phyloP scores from a whole-genome alignment of 2,888 invertebrate species.

The Rambutsinella grinnellia region DNA sequence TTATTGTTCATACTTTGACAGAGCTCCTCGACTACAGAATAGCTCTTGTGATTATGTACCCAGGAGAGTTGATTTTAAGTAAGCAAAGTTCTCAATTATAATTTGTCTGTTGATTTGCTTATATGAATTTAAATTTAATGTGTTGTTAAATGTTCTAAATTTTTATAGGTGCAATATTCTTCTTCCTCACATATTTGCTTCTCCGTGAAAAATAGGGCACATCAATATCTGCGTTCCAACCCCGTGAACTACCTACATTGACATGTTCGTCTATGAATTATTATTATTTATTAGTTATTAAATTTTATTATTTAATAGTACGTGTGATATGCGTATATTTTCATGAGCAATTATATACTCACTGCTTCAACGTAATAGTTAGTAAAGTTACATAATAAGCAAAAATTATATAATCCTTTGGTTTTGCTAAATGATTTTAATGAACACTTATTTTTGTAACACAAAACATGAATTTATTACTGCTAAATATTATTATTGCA shows the following conservation, averaged over 20 bases:
- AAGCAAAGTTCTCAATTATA: slow-evolving; percentile 69
- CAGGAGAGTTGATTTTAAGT: slow-evolving; percentile 89
- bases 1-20: slow-evolving; percentile 87
- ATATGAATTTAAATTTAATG: background rate
- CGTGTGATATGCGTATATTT: too few species aligned
- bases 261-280: slow-evolving; percentile 10
- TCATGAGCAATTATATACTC: too few species aligned
- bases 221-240: background rate
- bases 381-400: too few species aligned
- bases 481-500: too few species aligned
- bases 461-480: too few species aligned
- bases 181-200: slow-evolving; percentile 40
- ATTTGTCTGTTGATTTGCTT: background rate
- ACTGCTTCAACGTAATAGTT: too few species aligned
- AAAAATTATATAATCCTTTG: too few species aligned
- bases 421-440: too few species aligned
- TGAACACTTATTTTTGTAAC: too few species aligned
- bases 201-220: slow-evolving; percentile 12
- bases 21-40: slow-evolving; percentile 86
- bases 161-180: slow-evolving; percentile 38
- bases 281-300: background rate
- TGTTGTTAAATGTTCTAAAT: too few species aligned
- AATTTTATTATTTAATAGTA: too few species aligned
- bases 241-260: slow-evolving; percentile 7
- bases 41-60: slow-evolving; percentile 88